Evolutionary conservation across 2,113 vertebrate species (phyloP), one percentile per base, ranked within the genome.

Genomic region (Isurus oxyrinchus): DNA sequence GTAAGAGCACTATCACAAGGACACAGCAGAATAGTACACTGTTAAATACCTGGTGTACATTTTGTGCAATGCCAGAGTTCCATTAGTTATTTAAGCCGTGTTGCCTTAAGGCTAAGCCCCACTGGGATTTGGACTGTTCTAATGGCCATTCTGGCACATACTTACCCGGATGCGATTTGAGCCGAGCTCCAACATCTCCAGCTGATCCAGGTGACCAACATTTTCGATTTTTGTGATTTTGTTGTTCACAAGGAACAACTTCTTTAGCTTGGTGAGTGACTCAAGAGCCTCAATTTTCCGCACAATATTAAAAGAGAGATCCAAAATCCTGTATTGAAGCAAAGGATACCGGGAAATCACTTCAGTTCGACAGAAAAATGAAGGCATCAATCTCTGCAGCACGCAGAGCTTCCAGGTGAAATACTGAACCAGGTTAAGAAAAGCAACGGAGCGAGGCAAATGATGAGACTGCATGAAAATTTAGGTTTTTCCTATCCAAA

Each of bases 201-300:
- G 97, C 96, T 97, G 97, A 25, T 97, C 97, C 88, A 99, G 96
- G 96, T 97, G 98, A 96, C 98, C 98, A 96, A 99, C 27, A 96
- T 99, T 99, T 97, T 98, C 98, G 72, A 99, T 99, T 97, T 98
- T 98, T 96, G 96, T 96, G 96, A 99, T 99, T 98, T 99, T 99
- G 96, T 99, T 99, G 98, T 99, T 99, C 97, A 99, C 98, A 96
- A 99, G 97, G 97, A 99, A 99, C 96, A 99, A 99, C 91, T 99
- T 99, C 97, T 98, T 99, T 67, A 99, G 97, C 7, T 95, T 98
- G 31, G 98, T 98, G 96, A 99, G 97, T 49, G 97, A 97, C 97
- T 99, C 99, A 79, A 99, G 97, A 79, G 99, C 99, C 97, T 99
- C 99, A 61, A 99, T 98, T 96, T 98, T 99, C 94, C 99, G 98